These are phyloP conservation scores for Agelastica alni DNA, from an alignment of 2,888 invertebrate species.

Conservation along the genomic window DNA sequence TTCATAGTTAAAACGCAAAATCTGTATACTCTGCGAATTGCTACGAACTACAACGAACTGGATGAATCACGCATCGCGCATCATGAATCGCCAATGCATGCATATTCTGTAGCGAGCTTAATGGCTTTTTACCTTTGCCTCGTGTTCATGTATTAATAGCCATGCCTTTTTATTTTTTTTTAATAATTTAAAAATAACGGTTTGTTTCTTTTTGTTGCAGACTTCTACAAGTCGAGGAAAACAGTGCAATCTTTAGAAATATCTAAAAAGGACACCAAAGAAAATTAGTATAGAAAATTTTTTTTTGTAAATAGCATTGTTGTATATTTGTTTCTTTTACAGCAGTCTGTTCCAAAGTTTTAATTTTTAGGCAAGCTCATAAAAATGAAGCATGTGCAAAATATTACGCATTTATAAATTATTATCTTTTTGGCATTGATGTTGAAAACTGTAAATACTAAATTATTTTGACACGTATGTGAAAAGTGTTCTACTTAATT, in stretches of 20 bases:
- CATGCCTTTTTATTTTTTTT: background rate
- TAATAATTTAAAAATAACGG: background rate
- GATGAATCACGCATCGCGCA: too few relatives aligned
- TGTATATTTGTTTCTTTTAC: conserved; percentile 29
- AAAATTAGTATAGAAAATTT: conserved; percentile 18
- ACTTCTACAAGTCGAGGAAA: conserved; percentile 62
- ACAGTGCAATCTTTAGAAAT: conserved; percentile 44
- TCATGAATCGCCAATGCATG: too few relatives aligned
- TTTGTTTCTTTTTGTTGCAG: conserved; percentile 56
- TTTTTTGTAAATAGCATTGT: conserved; percentile 30
- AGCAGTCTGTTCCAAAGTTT: conserved; percentile 32
- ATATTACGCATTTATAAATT: background rate
- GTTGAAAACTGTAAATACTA: too few relatives aligned
- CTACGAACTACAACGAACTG: too few relatives aligned
- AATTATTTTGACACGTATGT: too few relatives aligned
- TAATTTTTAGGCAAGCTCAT: conserved; percentile 15
- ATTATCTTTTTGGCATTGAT: too few relatives aligned
- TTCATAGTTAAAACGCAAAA: too few relatives aligned
- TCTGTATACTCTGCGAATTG: too few relatives aligned
- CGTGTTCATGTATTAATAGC: too few relatives aligned
- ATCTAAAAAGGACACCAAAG: conserved; percentile 22
- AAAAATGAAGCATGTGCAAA: conserved; percentile 3
- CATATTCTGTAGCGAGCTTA: too few relatives aligned
- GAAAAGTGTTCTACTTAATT: too few relatives aligned
- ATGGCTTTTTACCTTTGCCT: too few relatives aligned